A percentile compares a stretch with the other conserved stretches of the same genome.
Evolutionary conservation across 2,888 invertebrate species (phyloP).

Genomic region (Parnassius orleans): DNA sequence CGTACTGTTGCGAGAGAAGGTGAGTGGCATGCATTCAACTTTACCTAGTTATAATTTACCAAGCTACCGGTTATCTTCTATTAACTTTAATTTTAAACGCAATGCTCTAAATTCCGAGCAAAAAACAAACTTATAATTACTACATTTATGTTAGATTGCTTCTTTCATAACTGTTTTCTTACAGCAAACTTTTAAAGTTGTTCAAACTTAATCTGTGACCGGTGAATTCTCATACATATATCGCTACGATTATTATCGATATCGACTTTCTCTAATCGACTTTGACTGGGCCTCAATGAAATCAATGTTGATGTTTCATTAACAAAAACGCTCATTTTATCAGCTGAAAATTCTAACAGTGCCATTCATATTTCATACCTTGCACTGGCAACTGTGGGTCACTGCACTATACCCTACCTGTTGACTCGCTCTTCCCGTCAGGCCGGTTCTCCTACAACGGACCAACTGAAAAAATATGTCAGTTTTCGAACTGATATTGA

Average conservation of each 20-base stretch:
- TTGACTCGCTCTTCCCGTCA: slow-evolving; percentile 61
- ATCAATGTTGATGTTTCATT: slow-evolving; percentile 44
- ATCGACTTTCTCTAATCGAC: slow-evolving; percentile 13
- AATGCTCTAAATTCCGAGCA: too few species aligned
- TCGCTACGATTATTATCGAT: neutral
- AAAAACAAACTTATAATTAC: too few species aligned
- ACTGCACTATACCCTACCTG: slow-evolving; percentile 76
- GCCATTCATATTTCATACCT: slow-evolving; percentile 71
- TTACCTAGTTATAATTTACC: slow-evolving; percentile 51
- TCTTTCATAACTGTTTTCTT: too few species aligned
- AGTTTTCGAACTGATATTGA: slow-evolving; percentile 48
- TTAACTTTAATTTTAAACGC: too few species aligned
- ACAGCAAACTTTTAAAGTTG: too few species aligned
- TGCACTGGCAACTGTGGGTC: slow-evolving; percentile 67
- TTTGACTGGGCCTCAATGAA: slow-evolving; percentile 25
- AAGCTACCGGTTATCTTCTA: too few species aligned
- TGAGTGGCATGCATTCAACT: slow-evolving; percentile 60
- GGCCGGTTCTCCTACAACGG: slow-evolving; percentile 65
- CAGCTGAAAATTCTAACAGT: slow-evolving; percentile 50
- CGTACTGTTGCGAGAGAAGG: slow-evolving; percentile 66
- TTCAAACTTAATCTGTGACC: slow-evolving; percentile 20
- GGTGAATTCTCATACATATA: neutral
- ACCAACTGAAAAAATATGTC: slow-evolving; percentile 46
- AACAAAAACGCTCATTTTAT: slow-evolving; percentile 35
- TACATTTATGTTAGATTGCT: too few species aligned